A percentile compares a stretch with the other conserved stretches of the same genome.
phyloP scores from a whole-genome alignment of 2,797 vertebrate genomes.

The Chelon auratus region DNA sequence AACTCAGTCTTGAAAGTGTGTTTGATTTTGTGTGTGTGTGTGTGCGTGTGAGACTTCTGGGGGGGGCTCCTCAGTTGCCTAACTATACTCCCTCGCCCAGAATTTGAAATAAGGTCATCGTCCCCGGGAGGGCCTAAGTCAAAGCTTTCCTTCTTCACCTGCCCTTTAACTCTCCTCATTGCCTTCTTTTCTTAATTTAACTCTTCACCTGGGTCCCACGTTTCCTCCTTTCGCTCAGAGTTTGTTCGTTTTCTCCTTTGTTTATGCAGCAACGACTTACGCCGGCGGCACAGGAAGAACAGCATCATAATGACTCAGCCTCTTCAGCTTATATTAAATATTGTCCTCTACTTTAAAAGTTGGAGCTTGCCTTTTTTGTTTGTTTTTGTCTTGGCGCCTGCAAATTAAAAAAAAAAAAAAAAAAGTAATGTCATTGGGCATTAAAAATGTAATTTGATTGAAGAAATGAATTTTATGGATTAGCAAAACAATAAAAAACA shows the following conservation, averaged over 20 bases:
- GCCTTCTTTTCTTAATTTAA: conserved; percentile 69
- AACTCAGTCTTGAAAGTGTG: conserved; percentile 72
- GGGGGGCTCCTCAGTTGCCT: conserved; percentile 63
- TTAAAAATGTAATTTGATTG: conserved; percentile 78
- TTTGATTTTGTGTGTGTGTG: conserved; percentile 36
- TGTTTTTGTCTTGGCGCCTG: conserved; percentile 36
- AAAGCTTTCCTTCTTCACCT: conserved; percentile 83
- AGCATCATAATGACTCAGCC: conserved; percentile 42
- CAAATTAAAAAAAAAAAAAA: conserved; percentile 25
- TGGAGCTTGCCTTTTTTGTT: conserved; percentile 42
- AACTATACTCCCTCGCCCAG: conserved; percentile 80
- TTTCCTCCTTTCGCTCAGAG: conserved; percentile 32
- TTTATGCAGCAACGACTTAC: conserved; percentile 38
- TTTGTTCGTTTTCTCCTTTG: conserved; percentile 56
- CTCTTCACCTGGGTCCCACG: conserved; percentile 68
- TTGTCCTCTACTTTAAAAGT: conserved; percentile 55
- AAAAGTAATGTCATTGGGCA: conserved; percentile 59
- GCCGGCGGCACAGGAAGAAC: conserved; percentile 19
- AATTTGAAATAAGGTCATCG: conserved; percentile 91
- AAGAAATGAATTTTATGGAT: conserved; percentile 77
- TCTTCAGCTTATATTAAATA: conserved; percentile 53
- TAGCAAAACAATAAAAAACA: conserved; percentile 74
- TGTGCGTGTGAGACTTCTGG: conserved; percentile 47
- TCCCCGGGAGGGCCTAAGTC: conserved; percentile 86
- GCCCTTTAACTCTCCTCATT: conserved; percentile 83